Evolutionary conservation across 2,888 invertebrate species (phyloP), one percentile per base, ranked within the genome.

Genomic region (Pterobdella sp.): DNA sequence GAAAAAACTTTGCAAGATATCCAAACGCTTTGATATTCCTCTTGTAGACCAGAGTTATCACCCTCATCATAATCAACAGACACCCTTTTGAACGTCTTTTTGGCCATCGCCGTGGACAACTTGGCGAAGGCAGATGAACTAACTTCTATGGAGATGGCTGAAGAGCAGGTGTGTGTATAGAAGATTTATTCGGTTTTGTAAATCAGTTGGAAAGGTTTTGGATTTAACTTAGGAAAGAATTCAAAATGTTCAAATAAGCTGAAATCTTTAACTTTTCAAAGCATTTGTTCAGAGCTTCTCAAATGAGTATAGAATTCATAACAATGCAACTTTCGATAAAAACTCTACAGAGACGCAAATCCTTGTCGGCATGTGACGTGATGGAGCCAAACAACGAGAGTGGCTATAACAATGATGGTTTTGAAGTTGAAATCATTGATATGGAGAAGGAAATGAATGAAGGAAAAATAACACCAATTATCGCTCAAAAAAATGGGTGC

Each of bases 61-160:
- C n/a, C n/a, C n/a, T n/a, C n/a, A n/a, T n/a, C n/a, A n/a, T n/a
- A n/a, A n/a, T n/a, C n/a, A n/a, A n/a, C 75, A 87, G 87, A 98
- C 87, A 98, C 98, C 77, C 89, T 98, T 87, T 90, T 98, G 83
- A 98, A 98, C 87, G 98, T 98, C 85, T 98, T 98, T 90, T 94
- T 98, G 92, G 98, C 98, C 88, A 98, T 98, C 90, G 98, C 98
- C 87, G 97, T 87, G 82, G 98, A 98, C 88, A 99, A 98, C 87
- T 90, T 98, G 88, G 97, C 98, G 81, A 98, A 98, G 85, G 98
- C 98, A 79, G 92, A 95, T 87, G 98, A 99, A 87, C 88, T 99
- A 82, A 98, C 98, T 81, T 97, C 97, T 81, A 97, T 98, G 87
- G 97, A 83, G 71, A 96, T 97, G 86, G 93, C 94, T 36, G 42